phyloP scores from a whole-genome alignment of 2,888 invertebrate genomes.

The Andrena marginata region DNA sequence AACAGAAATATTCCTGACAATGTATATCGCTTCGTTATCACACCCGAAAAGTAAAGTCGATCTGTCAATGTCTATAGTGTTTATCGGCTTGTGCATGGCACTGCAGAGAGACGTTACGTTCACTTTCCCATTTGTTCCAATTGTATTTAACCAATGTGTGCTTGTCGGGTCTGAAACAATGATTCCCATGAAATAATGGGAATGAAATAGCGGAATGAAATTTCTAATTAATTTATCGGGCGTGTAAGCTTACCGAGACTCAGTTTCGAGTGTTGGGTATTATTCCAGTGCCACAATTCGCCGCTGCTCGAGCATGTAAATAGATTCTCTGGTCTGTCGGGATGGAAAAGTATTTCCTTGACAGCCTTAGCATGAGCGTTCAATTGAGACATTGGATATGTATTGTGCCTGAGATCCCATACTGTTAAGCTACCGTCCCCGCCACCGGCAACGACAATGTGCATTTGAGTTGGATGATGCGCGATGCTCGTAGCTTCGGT shows the following conservation, averaged over 20 bases:
- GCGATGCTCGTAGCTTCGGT: slow-evolving; percentile 91
- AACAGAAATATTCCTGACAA: slow-evolving; percentile 88
- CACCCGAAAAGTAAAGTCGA: slow-evolving; percentile 92
- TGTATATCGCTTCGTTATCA: slow-evolving; percentile 95
- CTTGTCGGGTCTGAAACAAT: slow-evolving; percentile 78
- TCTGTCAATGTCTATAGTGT: slow-evolving; percentile 92
- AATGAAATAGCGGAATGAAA: background rate
- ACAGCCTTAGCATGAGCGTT: slow-evolving; percentile 92
- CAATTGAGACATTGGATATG: slow-evolving; percentile 92
- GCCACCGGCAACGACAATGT: slow-evolving; percentile 93
- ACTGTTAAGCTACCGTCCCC: slow-evolving; percentile 95
- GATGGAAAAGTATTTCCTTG: slow-evolving; percentile 95
- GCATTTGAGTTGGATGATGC: slow-evolving; percentile 95
- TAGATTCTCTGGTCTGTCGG: slow-evolving; percentile 93
- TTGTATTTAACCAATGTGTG: slow-evolving; percentile 86
- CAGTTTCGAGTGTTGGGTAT: slow-evolving; percentile 80
- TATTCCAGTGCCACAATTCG: slow-evolving; percentile 96
- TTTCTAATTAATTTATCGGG: slow-evolving; percentile 1
- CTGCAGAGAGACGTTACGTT: slow-evolving; percentile 91
- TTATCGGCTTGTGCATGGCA: slow-evolving; percentile 91
- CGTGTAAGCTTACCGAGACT: slow-evolving; percentile 74
- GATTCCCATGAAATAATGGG: background rate
- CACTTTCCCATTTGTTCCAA: slow-evolving; percentile 86
- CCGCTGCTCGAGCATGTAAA: slow-evolving; percentile 93
- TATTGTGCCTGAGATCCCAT: slow-evolving; percentile 95